These are phyloP conservation scores for Chelidonichthys spinosus DNA, from an alignment of 2,797 vertebrate genomes.

Conservation along the genomic window DNA sequence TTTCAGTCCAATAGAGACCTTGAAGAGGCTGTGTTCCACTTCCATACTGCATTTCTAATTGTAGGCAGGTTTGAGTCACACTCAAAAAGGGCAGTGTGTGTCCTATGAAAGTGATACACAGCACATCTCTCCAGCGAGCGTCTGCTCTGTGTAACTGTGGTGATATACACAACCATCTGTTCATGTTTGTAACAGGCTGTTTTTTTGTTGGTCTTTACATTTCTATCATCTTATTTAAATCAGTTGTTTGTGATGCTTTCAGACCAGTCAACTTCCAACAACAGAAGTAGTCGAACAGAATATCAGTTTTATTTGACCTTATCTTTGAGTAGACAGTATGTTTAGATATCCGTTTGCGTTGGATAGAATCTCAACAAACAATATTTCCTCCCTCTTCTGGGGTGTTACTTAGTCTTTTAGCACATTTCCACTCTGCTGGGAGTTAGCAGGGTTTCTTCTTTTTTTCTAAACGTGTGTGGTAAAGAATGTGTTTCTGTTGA, in stretches of 20 bases:
- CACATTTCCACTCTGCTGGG: conserved; percentile 42
- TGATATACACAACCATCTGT: background rate
- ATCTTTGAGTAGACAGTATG: background rate
- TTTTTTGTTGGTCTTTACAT: background rate
- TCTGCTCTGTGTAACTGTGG: background rate
- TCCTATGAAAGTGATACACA: background rate
- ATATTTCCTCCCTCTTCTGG: conserved; percentile 15
- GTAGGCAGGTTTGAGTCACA: background rate
- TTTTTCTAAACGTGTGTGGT: conserved; percentile 27
- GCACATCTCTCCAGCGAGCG: background rate
- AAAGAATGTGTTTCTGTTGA: conserved; percentile 57
- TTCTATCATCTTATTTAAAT: background rate
- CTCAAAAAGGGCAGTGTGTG: background rate
- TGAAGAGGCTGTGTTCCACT: background rate
- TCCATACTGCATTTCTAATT: background rate
- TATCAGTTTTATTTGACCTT: conserved; percentile 9
- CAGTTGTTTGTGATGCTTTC: background rate
- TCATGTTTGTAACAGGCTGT: background rate
- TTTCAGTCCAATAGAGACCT: conserved; percentile 5
- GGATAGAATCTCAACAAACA: conserved; percentile 4
- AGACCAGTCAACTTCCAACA: background rate
- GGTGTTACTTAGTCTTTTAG: conserved; percentile 50
- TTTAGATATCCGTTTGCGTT: conserved; percentile 9
- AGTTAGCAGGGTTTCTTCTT: conserved; percentile 5
- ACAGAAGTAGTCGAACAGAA: background rate